phyloP scores from a whole-genome alignment of 2,888 invertebrate genomes.

The Exephanes ischioxanthus region DNA sequence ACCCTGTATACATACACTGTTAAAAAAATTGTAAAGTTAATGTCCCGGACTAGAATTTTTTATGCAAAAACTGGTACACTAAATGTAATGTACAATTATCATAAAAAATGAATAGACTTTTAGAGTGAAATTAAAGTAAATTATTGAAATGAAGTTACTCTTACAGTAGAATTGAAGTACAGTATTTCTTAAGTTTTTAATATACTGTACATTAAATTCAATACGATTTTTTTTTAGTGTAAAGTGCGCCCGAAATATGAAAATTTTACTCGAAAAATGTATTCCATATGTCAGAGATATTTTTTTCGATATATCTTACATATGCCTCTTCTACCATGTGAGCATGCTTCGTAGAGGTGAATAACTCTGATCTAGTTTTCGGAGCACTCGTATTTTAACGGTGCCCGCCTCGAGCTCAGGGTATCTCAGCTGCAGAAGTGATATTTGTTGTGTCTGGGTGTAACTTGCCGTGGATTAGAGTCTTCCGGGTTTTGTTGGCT shows the following conservation, averaged over 20 bases:
- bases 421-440: background rate
- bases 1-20: too few species aligned
- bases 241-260: background rate
- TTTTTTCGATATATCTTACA: background rate
- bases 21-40: too few species aligned
- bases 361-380: background rate
- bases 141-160: too few species aligned
- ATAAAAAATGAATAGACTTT: too few species aligned
- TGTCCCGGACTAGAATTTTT: too few species aligned
- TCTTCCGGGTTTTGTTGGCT: constrained; percentile 7
- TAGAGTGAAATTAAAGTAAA: too few species aligned
- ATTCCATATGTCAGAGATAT: background rate
- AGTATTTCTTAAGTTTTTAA: too few species aligned
- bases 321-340: background rate
- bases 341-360: background rate
- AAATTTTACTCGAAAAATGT: background rate
- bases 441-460: constrained; percentile 10
- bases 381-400: background rate
- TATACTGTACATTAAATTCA: too few species aligned
- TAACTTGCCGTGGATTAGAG: background rate
- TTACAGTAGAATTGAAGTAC: too few species aligned
- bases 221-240: background rate
- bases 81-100: too few species aligned
- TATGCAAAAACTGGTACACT: too few species aligned
- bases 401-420: background rate